phyloP scores from a whole-genome alignment of 2,113 vertebrate genomes.

The Lethenteron camtschaticum region DNA sequence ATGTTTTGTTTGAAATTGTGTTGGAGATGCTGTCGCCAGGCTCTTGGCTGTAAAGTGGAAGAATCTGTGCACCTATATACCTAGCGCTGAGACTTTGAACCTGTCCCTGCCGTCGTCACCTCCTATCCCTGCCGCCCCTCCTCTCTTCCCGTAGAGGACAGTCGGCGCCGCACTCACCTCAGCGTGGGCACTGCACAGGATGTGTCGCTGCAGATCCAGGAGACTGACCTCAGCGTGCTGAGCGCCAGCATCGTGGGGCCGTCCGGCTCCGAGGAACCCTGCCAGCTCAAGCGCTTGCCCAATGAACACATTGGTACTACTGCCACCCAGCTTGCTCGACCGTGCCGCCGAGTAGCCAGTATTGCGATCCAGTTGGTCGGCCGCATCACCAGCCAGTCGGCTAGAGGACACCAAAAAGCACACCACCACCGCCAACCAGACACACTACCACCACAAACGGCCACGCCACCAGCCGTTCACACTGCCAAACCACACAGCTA shows the following conservation, averaged over 20 bases:
- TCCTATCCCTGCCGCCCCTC: neutral
- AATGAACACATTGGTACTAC: conserved; percentile 49
- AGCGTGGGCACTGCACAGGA: conserved; percentile 65
- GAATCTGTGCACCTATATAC: no score
- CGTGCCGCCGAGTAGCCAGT: no score
- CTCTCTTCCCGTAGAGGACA: conserved; percentile 38
- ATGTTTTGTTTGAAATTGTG: no score
- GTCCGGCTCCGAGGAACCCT: conserved; percentile 54
- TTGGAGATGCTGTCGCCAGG: no score
- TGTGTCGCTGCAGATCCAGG: conserved; percentile 58
- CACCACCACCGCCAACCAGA: no score
- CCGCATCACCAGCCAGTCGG: no score
- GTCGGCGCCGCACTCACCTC: conserved; percentile 61
- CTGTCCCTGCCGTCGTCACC: neutral
- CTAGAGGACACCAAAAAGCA: no score
- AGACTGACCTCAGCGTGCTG: conserved; percentile 52
- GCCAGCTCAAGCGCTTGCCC: conserved; percentile 52
- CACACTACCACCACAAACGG: no score
- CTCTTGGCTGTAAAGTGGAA: no score
- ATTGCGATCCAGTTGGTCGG: neutral
- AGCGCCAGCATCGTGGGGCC: conserved; percentile 51
- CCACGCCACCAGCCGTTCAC: no score
- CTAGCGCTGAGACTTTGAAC: no score
- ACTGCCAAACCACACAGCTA: no score
- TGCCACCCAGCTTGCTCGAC: conserved; percentile 9